Evolutionary conservation across 2,797 vertebrate genomes (phyloP), one percentile per base, ranked within the genome.

Genomic region (Onychomys torridus): DNA sequence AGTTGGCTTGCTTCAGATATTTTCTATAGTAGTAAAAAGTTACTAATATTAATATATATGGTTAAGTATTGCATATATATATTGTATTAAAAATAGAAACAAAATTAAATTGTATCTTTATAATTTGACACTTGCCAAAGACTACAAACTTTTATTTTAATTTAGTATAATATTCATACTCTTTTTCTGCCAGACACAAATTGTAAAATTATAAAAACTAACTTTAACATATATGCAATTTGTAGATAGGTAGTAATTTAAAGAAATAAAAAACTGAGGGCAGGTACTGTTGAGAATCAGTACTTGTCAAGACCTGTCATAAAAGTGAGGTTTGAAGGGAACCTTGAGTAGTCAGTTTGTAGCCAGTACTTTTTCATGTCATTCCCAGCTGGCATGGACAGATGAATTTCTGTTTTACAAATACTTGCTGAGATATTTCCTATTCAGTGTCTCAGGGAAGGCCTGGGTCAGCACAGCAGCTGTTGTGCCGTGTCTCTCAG

Each of bases 141-240:
- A 82, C 52, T 25, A 6, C 37, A 93, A 67, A 43, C 83, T 85
- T 16, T 49, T 84, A 7, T 63, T 67, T 82, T 9, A 93, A 85
- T 67, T 76, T 90, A 75, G 32, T 81, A 3, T 87, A 27, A 46
- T 87, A 65, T 89, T 59, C 10, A 91, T 25, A 27, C 32, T 52
- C 71, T 89, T 95, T 96, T 93, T 96, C 37, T 95, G 25, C 93
- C 32, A 84, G 84, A 79, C 69, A 85, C 3, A 94, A 46, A 85
- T 86, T 69, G 59, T 55, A 91, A 34, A 94, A 40, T 52, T 71
- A 63, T 77, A 76, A 93, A 95, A 75, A 87, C 81, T 75, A 69
- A 19, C 46, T 83, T 91, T 21, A 84, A 11, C 63, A 5, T 91
- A 25, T 12, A 16, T 73, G 40, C 89, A 78, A 21, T 91, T 61